Evolutionary conservation across 2,888 invertebrate species (phyloP).

Genomic region (Drosophila anceps): DNA sequence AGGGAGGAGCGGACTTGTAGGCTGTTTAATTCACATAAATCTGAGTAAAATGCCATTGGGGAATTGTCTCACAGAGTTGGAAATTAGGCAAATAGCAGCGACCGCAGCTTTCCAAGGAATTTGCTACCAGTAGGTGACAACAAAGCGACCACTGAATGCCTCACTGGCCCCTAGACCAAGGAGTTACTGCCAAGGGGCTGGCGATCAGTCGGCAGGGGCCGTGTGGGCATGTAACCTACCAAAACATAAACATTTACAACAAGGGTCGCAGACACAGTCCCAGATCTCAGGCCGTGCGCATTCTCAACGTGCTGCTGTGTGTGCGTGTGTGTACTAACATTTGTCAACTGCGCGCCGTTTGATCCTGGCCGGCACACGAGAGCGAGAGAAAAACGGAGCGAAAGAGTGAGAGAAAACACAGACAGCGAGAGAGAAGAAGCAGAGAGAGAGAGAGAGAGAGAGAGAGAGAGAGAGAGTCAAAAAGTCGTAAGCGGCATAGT

Average conservation of each 20-base stretch:
- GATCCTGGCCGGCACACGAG: conserved; percentile 74
- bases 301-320: conserved; percentile 19
- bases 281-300: conserved; percentile 28
- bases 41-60: conserved; percentile 80
- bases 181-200: conserved; percentile 44
- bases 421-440: conserved; percentile 24
- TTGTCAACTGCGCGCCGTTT: conserved; percentile 78
- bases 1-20: conserved; percentile 35
- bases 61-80: conserved; percentile 67
- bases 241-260: conserved; percentile 73
- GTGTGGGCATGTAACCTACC: conserved; percentile 67
- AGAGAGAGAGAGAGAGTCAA: conserved; percentile 39
- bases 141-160: conserved; percentile 59
- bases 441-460: not conserved
- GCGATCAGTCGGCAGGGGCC: conserved; percentile 51
- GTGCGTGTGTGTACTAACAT: conserved; percentile 70
- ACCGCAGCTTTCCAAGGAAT: conserved; percentile 71
- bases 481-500: conserved; percentile 76
- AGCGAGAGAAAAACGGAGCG: conserved; percentile 16
- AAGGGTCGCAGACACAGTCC: conserved; percentile 58
- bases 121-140: conserved; percentile 65
- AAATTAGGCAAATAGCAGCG: conserved; percentile 76
- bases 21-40: conserved; percentile 82
- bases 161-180: conserved; percentile 31
- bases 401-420: not conserved